Conservation (phyloP, 2,888 invertebrate genomes). For the Oligia strigilis region DNA sequence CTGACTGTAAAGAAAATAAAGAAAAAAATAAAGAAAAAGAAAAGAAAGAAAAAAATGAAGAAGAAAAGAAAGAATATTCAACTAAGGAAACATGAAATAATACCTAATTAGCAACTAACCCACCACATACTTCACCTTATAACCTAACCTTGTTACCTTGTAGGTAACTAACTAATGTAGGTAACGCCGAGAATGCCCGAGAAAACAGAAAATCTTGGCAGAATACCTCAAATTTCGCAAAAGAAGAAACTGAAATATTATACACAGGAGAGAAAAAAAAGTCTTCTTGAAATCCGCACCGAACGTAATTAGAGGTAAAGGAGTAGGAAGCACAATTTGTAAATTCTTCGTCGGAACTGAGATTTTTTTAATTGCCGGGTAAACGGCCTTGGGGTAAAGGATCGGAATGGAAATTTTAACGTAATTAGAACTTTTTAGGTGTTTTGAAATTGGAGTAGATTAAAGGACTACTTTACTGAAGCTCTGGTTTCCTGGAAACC, state of each 20-base stretch:
- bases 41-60: no score
- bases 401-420: neutral
- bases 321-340: constrained; percentile 32
- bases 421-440: constrained; percentile 1
- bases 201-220: neutral
- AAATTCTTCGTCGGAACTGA: constrained; percentile 31
- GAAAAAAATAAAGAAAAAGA: no score
- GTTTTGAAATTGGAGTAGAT: constrained; percentile 12
- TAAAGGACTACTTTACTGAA: neutral
- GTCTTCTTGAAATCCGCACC: constrained; percentile 36
- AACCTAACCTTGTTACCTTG: neutral
- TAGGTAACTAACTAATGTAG: neutral
- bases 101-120: constrained; percentile 1
- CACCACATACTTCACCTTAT: neutral
- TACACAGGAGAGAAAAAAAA: constrained; percentile 46
- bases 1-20: neutral
- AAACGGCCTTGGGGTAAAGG: neutral
- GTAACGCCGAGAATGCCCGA: neutral
- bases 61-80: no score
- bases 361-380: constrained; percentile 33
- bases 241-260: constrained; percentile 52
- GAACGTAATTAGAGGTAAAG: constrained; percentile 54
- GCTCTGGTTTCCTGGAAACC: neutral
- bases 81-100: neutral
- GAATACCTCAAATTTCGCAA: constrained; percentile 26